A percentile compares a stretch with the other conserved stretches of the same genome.
phyloP scores from a whole-genome alignment of 2,113 vertebrate species.

The Oxyruncus cristatus region DNA sequence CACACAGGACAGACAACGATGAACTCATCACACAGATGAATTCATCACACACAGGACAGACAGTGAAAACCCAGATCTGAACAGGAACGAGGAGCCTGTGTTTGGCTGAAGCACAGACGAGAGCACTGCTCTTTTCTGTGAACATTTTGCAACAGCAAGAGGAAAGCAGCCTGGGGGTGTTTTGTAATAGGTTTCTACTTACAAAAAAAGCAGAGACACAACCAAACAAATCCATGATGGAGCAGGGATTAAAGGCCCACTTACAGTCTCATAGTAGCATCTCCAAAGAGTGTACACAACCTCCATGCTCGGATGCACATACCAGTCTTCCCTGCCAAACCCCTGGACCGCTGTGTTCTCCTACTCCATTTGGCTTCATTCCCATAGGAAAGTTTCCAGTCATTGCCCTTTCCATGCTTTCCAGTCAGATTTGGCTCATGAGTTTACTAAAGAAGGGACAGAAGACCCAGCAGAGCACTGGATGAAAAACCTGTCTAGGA shows the following conservation, averaged over 20 bases:
- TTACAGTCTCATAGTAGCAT: not conserved
- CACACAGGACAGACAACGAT: not conserved
- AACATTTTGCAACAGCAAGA: not conserved
- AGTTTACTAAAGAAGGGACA: not conserved
- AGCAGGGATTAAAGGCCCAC: not conserved
- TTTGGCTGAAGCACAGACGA: not conserved
- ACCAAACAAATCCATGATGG: not conserved
- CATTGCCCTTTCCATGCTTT: not conserved
- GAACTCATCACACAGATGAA: too few species aligned
- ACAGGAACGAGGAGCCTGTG: not conserved
- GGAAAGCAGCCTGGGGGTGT: not conserved
- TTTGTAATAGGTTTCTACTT: not conserved
- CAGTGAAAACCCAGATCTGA: not conserved
- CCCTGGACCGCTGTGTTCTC: not conserved
- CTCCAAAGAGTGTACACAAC: not conserved
- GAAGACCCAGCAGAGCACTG: not conserved
- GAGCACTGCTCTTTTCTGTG: not conserved
- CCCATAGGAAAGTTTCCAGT: not conserved
- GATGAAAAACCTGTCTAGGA: not conserved
- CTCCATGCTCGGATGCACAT: not conserved
- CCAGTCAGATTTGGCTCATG: not conserved
- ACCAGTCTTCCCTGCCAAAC: slow-evolving; percentile 11
- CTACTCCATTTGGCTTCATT: not conserved
- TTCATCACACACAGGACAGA: not conserved
- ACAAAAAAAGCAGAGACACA: not conserved